Evolutionary conservation across 1,140 invertebrate genomes (phyloP), one percentile per base, ranked within the genome.

Genomic region (Eurytemora carolleeae): DNA sequence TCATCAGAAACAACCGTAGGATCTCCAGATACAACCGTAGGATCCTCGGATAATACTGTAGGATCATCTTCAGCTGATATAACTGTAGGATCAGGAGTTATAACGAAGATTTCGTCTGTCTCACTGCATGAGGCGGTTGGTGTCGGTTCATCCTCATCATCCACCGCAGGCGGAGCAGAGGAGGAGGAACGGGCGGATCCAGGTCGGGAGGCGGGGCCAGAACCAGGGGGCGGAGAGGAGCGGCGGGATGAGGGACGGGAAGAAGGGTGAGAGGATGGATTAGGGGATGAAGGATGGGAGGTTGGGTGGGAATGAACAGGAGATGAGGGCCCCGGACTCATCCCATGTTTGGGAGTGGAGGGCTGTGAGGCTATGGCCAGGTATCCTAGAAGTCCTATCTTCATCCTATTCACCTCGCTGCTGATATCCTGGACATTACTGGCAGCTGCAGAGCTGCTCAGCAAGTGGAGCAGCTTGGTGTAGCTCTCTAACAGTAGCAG

Each of bases 401-500:
- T 12, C 31, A 44, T 44, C 31, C n/a, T 44, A n/a, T 7, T 12
- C 31, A 44, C 7, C 31, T 12, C n/a, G 7, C n/a, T n/a, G 31
- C 31, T 44, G 7, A 44, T 44, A n/a, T 44, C n/a, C 7, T 44
- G 7, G 31, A 44, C 31, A 44, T n/a, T n/a, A 7, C 7, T 44
- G 31, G 31, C 31, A 44, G 7, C n/a, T 7, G 7, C 31, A n/a
- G 31, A 44, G 31, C 7, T 44, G 31, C n/a, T 7, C 31, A 44
- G 31, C 7, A n/a, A 44, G 31, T n/a, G 31, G 7, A 91, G 76
- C 78, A 96, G 84, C 74, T 95, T 95, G 68, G 86, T 84, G 66
- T 87, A 89, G 18, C 86, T 86, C 73, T 97, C 91, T 55, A 93
- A 80, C 1, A 98, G 74, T 21, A 95, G 71, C 12, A 95, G 73